These are phyloP conservation scores for Aethes cnicana DNA, from an alignment of 2,888 invertebrate species.

Conservation along the genomic window DNA sequence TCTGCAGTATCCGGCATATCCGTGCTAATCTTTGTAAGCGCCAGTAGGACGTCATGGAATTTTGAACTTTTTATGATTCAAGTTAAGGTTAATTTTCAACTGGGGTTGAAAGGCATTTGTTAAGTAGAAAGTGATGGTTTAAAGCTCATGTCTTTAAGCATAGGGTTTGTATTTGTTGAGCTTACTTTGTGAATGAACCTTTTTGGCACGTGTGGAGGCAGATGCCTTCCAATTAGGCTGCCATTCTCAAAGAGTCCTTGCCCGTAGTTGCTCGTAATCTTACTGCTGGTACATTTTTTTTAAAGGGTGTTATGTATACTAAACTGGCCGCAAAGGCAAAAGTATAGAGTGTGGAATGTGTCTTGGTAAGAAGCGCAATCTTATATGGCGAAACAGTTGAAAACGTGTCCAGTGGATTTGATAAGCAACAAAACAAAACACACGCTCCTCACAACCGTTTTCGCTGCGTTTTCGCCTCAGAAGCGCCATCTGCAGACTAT, in stretches of 20 bases:
- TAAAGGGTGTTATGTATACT: too few relatives aligned
- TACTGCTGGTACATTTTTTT: neutral
- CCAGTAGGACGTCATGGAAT: neutral
- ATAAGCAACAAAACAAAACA: too few relatives aligned
- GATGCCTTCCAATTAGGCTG: conserved; percentile 60
- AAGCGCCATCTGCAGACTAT: too few relatives aligned
- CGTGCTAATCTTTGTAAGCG: conserved; percentile 1
- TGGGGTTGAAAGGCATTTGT: neutral
- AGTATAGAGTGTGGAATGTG: too few relatives aligned
- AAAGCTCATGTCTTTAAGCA: neutral
- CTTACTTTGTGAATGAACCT: conserved; percentile 42
- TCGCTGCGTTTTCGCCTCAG: too few relatives aligned
- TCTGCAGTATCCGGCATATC: conserved; percentile 7
- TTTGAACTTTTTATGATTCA: neutral
- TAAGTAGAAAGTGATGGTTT: neutral
- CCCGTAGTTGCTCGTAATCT: too few relatives aligned
- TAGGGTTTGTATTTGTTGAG: conserved; percentile 1
- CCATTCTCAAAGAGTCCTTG: conserved; percentile 21
- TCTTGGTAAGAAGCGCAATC: too few relatives aligned
- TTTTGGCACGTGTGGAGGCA: conserved; percentile 60
- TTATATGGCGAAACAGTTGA: too few relatives aligned
- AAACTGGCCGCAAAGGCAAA: too few relatives aligned
- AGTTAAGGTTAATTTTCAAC: neutral
- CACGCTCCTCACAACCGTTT: too few relatives aligned
- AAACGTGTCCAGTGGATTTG: too few relatives aligned